Percentiles rank a stretch among this genome's conserved stretches.
These are phyloP conservation scores for Magallana angulata DNA, from an alignment of 1,140 invertebrate genomes.

Conservation along the genomic window DNA sequence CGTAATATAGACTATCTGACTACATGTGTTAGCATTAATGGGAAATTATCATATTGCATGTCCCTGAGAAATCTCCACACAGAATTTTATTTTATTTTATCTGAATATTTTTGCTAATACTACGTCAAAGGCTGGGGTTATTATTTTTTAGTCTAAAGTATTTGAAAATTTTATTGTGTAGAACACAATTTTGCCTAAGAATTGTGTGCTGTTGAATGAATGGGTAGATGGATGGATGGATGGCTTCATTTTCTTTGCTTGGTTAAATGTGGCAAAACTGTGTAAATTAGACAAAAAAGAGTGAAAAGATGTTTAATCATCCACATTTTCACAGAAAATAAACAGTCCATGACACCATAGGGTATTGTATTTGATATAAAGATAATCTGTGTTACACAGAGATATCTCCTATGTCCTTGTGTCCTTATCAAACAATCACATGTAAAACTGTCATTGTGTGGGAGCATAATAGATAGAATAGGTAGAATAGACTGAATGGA, in stretches of 20 bases:
- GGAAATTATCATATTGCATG: no score
- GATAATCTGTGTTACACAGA: neutral
- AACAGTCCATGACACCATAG: neutral
- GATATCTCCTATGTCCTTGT: neutral
- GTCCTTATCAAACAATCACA: neutral
- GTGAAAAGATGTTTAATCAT: slow-evolving; percentile 16
- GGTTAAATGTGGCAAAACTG: neutral
- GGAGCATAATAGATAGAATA: slow-evolving; percentile 3
- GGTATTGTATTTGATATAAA: neutral
- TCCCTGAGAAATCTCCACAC: no score
- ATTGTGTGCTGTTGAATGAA: no score
- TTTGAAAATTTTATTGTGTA: neutral
- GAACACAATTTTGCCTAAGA: no score
- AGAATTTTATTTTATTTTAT: no score
- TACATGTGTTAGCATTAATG: no score
- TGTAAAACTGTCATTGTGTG: neutral
- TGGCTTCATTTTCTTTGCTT: neutral
- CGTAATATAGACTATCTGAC: no score
- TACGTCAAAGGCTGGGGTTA: no score
- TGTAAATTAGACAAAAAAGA: neutral
- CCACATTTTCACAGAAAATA: neutral
- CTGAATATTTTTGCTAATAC: no score
- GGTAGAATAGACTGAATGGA: neutral
- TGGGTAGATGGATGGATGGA: neutral
- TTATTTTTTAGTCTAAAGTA: no score